Base-by-base conservation (phyloP, 2,888 invertebrate species). In the Heliconius ismenius region DNA sequence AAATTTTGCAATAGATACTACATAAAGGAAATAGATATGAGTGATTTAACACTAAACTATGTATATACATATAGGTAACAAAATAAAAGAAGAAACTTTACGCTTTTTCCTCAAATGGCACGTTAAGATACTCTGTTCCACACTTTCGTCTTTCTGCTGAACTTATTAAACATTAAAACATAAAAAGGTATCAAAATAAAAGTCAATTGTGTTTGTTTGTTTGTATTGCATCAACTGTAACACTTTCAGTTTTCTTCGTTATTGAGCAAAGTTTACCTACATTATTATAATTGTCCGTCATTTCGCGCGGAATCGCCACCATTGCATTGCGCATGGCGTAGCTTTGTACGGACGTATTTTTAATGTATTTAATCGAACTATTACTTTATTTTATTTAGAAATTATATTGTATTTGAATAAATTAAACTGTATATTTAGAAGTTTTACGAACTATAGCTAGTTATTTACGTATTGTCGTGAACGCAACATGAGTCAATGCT, bases 191-290 rank as follows among this genome's bases (percentile, higher is more conserved):
- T 68, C 81, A 80, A 58, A 93, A 93, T 93, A 91, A 94, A 93
- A 93, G 88, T 82, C 92, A 90, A 92, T 75, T 89, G 4, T 90
- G 90, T 93, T 93, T 93, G 92, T 93, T 92, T 91, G 89, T 92
- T 93, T 94, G 93, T 93, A 94, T 93, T 93, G 93, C 93, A 90
- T 93, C 92, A 93, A 93, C 92, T 93, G 93, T 94, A 93, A 93
- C 94, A 93, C 91, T 91, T 92, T 93, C 92, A 92, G 92, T 93
- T 92, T 92, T 92, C 92, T 87, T 93, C 91, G 91, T 88, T 93
- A 92, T 94, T 94, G 93, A 93, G 93, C 93, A 93, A 94, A 92
- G 92, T 91, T 93, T 92, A 92, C 92, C 93, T 94, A 94, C 93
- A 92, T 93, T 93, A 93, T 93, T 92, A 93, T 90, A 93, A 92